A percentile compares a stretch with the other conserved stretches of the same genome.
These are phyloP conservation scores for Acipenser oxyrinchus DNA, from an alignment of 2,797 vertebrate species.

Conservation along the genomic window DNA sequence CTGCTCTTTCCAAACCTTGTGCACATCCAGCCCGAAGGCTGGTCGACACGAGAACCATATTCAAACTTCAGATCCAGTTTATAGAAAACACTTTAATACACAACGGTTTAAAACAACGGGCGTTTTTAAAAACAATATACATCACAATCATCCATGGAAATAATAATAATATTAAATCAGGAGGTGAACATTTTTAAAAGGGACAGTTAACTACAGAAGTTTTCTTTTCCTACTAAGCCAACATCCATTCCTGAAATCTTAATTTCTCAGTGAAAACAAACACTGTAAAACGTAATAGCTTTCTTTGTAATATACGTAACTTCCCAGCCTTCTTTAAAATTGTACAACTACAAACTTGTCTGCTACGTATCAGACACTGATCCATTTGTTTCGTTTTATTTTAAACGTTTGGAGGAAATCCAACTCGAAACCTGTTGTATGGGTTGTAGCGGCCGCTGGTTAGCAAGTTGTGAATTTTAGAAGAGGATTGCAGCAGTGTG, in stretches of 20 bases:
- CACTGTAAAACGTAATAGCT: slow-evolving; percentile 56
- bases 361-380: slow-evolving; percentile 20
- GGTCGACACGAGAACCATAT: slow-evolving; percentile 15
- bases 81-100: slow-evolving; percentile 75
- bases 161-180: slow-evolving; percentile 17
- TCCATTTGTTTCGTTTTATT: slow-evolving; percentile 10
- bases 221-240: slow-evolving; percentile 22
- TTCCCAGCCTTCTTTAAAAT: slow-evolving; percentile 54
- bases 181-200: slow-evolving; percentile 39
- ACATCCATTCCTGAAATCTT: slow-evolving; percentile 36
- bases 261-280: slow-evolving; percentile 35
- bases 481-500: slow-evolving; percentile 23
- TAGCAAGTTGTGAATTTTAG: slow-evolving; percentile 24
- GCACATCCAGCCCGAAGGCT: not conserved
- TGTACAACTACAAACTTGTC: slow-evolving; percentile 34
- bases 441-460: slow-evolving; percentile 4
- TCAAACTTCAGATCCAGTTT: slow-evolving; percentile 37
- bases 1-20: too few relatives aligned
- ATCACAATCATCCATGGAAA: slow-evolving; percentile 43
- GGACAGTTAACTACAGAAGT: slow-evolving; percentile 34
- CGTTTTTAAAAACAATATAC: slow-evolving; percentile 58
- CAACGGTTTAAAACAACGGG: slow-evolving; percentile 60
- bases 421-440: slow-evolving; percentile 13
- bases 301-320: slow-evolving; percentile 58
- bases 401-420: slow-evolving; percentile 6